These are phyloP conservation scores for Apostichopus parvimensis DNA, from an alignment of 35 echinoderm and acorn worm species.

Conservation along the genomic window DNA sequence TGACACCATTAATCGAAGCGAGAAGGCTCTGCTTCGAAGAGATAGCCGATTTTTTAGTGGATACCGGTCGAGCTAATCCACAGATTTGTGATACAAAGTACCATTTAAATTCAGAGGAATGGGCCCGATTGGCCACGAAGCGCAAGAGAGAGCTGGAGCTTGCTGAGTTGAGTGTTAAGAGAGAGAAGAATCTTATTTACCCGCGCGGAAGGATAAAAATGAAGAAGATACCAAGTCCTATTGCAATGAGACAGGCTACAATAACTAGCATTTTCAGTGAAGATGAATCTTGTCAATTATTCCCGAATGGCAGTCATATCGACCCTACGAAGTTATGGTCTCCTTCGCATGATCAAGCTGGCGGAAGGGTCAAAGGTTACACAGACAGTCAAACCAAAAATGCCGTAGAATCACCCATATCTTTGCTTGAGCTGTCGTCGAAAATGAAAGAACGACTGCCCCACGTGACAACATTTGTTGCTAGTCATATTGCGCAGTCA, in stretches of 20 bases:
- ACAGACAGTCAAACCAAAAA: background rate
- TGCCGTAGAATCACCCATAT: constrained; percentile 56
- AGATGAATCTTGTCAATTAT: too few relatives aligned
- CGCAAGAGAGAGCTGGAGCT: constrained; percentile 11
- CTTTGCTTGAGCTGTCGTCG: constrained; percentile 65
- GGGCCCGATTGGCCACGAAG: constrained; percentile 57
- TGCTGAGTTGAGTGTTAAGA: constrained; percentile 15
- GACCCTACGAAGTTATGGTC: background rate
- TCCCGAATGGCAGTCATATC: too few relatives aligned
- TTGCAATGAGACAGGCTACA: constrained; percentile 10
- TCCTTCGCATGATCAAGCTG: background rate
- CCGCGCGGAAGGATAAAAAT: constrained; percentile 34
- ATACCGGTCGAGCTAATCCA: constrained; percentile 71
- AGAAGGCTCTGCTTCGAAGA: constrained; percentile 53
- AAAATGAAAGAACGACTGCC: constrained; percentile 49
- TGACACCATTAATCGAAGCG: constrained; percentile 69
- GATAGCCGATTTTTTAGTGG: constrained; percentile 50
- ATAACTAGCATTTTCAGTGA: background rate
- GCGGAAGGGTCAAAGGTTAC: background rate
- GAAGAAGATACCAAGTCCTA: constrained; percentile 2
- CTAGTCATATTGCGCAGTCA: constrained; percentile 28
- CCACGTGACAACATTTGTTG: constrained; percentile 58
- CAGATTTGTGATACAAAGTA: constrained; percentile 67
- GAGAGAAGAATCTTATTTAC: constrained; percentile 63
- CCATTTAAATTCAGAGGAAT: constrained; percentile 68